Evolutionary conservation across 1,140 invertebrate species (phyloP).

Genomic region (Yoshiicerus persimilis): DNA sequence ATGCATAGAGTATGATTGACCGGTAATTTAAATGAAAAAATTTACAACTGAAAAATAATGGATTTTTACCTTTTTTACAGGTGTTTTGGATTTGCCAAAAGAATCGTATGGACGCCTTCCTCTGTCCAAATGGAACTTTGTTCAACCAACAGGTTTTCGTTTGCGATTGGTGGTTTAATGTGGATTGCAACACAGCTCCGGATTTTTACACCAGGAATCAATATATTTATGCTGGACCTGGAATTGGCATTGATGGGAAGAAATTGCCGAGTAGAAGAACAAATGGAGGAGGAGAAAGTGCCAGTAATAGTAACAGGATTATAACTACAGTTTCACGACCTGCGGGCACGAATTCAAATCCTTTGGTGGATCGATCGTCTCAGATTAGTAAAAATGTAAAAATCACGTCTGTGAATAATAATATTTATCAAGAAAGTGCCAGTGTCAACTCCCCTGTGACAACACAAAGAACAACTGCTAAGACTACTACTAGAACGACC

Average conservation of each 20-base stretch:
- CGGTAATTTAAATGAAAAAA: background rate
- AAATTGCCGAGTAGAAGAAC: background rate
- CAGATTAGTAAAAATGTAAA: background rate
- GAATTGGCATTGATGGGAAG: constrained; percentile 43
- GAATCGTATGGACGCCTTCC: constrained; percentile 58
- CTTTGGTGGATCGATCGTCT: background rate
- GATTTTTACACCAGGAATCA: constrained; percentile 57
- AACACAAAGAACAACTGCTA: background rate
- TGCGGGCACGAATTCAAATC: background rate
- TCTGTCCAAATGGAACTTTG: constrained; percentile 62
- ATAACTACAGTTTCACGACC: background rate
- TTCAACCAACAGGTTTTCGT: constrained; percentile 63
- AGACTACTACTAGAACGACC: background rate
- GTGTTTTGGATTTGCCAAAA: constrained; percentile 63
- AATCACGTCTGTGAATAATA: background rate
- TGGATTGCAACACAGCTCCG: constrained; percentile 52
- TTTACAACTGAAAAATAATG: background rate
- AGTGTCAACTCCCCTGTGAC: background rate
- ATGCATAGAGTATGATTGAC: background rate
- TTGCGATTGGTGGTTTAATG: constrained; percentile 64
- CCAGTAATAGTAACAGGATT: background rate
- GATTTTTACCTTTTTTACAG: constrained; percentile 50
- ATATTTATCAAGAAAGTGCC: constrained; percentile 4
- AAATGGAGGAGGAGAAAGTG: background rate
- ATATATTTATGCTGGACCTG: constrained; percentile 49